These are phyloP conservation scores for Nothoprocta perdicaria DNA, from an alignment of 2,113 vertebrate species.

Conservation along the genomic window DNA sequence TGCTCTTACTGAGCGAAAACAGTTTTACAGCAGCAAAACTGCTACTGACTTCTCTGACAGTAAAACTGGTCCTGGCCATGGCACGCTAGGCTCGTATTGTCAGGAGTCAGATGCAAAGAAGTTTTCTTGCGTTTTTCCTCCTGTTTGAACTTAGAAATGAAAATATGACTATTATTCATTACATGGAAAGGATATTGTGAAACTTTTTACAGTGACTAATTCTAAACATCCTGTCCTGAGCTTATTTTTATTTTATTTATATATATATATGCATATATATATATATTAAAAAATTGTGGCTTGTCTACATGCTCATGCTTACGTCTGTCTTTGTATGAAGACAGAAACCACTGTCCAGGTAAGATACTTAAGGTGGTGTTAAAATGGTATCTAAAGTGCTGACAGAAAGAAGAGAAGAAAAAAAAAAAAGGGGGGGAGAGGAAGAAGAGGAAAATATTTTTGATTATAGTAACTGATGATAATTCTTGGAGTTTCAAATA, in stretches of 20 bases:
- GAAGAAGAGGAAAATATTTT: not conserved
- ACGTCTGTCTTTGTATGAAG: not conserved
- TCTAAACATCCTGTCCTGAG: not conserved
- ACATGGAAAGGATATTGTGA: not conserved
- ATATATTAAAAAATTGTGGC: accelerated
- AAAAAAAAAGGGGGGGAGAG: not conserved
- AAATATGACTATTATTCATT: not conserved
- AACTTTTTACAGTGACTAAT: not conserved
- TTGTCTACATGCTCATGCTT: not conserved
- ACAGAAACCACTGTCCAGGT: not conserved
- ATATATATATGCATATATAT: no score
- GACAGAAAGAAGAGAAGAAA: no score
- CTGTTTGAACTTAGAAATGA: not conserved
- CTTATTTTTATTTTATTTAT: not conserved
- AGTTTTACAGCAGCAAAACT: not conserved
- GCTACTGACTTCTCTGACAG: not conserved
- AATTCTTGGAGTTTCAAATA: not conserved
- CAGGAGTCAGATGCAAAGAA: not conserved
- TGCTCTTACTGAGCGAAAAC: not conserved
- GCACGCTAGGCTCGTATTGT: not conserved
- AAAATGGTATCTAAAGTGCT: not conserved
- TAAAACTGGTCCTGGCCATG: not conserved
- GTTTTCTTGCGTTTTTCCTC: not conserved
- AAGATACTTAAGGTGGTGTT: not conserved
- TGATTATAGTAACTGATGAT: not conserved